Base-by-base conservation (phyloP, 1,140 invertebrate genomes). In the Sweltsa coloradensis region DNA sequence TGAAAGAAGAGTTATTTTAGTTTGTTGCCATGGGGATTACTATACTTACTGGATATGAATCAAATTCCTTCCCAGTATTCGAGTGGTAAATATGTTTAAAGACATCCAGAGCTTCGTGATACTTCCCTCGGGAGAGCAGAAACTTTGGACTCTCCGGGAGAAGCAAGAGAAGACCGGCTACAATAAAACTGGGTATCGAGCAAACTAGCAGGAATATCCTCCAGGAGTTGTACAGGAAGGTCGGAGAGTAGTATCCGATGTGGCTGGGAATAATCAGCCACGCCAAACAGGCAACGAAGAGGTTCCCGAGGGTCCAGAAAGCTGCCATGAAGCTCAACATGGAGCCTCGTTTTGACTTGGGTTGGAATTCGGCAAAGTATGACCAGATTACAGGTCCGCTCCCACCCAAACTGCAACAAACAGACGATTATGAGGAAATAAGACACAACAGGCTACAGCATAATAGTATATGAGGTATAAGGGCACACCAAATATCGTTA, bases 331-430 rank as follows among this genome's bases (percentile, higher is more conserved):
- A 86, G 54, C 86, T 89, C 47, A 94, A 71, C 85, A 92, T 92
- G 25, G 83, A 80, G 23, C 91, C 91, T 54, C 91, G 73, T 58
- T 85, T 85, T 29, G 80, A 72, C 67, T 90, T 89, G 18, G 89
- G 86, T 63, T 93, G 88, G 65, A 94, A 94, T 68, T 96, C 91
- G 29, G 87, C 85, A 67, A 92, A 93, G 63, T 94, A 95, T 2
- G 89, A 89, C 84, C 90, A 96, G 60, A 94, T 91, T 36, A 94
- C 88, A 45, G 91, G 90, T 59, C 90, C 88, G 60, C 88, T 93
- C 43, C 90, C 90, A 51, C 90, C 90, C 54, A 96, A 78, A 36
- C 91, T 94, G 58, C 23, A 75, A 64, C 27, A 47, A 49, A 13
- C 51, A 51, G 23, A n/a, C n/a, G n/a, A n/a, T n/a, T n/a, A n/a